Percentiles rank a stretch among this genome's conserved stretches.
phyloP scores from a whole-genome alignment of 2,113 vertebrate species.

The Rhinopomastus cyanomelas region DNA sequence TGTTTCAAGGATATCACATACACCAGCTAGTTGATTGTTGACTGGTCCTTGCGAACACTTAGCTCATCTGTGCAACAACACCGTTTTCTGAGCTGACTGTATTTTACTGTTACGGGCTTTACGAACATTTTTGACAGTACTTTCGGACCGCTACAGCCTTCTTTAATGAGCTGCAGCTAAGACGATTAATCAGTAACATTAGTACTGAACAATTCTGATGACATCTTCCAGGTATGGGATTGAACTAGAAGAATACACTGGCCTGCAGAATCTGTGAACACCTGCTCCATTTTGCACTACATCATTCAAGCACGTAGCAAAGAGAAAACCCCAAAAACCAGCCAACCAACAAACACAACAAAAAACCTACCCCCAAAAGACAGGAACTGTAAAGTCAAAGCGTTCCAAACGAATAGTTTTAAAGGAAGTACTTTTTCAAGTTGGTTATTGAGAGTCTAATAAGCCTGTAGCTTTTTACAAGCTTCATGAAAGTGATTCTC shows the following conservation, averaged over 20 bases:
- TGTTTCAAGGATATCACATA: not conserved
- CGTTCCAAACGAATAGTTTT: not conserved
- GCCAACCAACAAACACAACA: not conserved
- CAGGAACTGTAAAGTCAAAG: not conserved
- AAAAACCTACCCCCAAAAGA: not conserved
- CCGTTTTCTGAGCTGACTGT: fast-evolving
- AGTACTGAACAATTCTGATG: not conserved
- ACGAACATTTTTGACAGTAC: not conserved
- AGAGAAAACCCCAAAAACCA: not conserved
- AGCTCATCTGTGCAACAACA: not conserved
- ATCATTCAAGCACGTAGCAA: not conserved
- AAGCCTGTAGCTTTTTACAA: not conserved
- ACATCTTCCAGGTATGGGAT: not conserved
- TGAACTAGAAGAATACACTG: not conserved
- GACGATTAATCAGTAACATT: not conserved
- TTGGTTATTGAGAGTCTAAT: not conserved
- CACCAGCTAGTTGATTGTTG: not conserved
- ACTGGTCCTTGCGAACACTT: not conserved
- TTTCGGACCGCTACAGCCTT: fast-evolving
- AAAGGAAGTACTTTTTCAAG: not conserved
- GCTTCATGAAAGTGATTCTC: not conserved
- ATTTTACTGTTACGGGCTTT: not conserved
- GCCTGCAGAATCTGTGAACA: not conserved
- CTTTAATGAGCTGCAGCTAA: not conserved
- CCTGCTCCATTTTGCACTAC: not conserved